Base-by-base conservation (phyloP, 2,113 vertebrate genomes). In the Cichladusa arquata region DNA sequence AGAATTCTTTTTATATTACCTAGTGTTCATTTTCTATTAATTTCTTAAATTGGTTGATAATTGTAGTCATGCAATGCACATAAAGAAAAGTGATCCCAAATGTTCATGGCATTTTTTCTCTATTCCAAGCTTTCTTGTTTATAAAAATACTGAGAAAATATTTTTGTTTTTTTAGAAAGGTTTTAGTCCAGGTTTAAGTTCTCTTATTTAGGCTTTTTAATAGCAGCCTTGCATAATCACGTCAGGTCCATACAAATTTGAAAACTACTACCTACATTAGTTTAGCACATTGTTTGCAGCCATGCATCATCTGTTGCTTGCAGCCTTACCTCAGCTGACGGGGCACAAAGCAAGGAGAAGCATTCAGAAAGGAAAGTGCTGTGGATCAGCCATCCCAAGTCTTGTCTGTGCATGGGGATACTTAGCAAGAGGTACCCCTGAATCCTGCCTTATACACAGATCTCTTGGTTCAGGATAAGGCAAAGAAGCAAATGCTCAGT, bases 281-380 rank as follows among this genome's bases (percentile, higher is more conserved):
- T 96, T 51, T 89, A 90, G 20, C 44, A 48, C 33, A 31, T 28
- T 65, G 17, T 92, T 96, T 87, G 29, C 72, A 87, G 62, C 88
- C 95, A 78, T 79, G 40, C 56, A 76, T 96, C 82, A 92, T 90
- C 48, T 88, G 31, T 92, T 95, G 60, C 51, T 95, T 29, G 69
- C 91, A 57, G 53, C 74, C 85, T 93, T 70, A 77, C 50, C 66
- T 96, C 81, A 92, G 65, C 40, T 96, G 56, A 53, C 12, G 60
- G 88, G 48, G n/a, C 86, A 72, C 38, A 89, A 81, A 4, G 72
- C 58, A 67, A 70, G 73, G 61, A 64, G 34, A 56, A 66, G 38
- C 57, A 44, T 18, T 28, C 19, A 54, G 89, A 87, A 67, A 57
- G 51, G 47, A 94, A 66, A 19, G 60, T 33, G 78, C 31, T 13